A percentile compares a stretch with the other conserved stretches of the same genome.
Evolutionary conservation across 2,797 vertebrate genomes (phyloP).

Genomic region (Gadopsis marmoratus): DNA sequence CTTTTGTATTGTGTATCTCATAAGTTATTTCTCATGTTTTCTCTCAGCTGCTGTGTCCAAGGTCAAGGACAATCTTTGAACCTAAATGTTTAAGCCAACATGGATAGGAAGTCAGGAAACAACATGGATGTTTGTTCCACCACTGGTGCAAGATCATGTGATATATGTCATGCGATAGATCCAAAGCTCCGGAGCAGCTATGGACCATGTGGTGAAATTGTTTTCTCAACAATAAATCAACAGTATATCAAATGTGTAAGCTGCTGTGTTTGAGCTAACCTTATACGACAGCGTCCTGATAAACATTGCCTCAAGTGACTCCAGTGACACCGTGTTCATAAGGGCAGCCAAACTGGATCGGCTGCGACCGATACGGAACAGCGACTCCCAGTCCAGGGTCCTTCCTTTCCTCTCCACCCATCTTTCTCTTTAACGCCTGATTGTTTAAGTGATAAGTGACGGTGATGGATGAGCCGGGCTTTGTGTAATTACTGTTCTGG

Average conservation of each 20-base stretch:
- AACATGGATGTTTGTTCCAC: background rate
- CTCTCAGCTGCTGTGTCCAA: background rate
- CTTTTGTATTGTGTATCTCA: background rate
- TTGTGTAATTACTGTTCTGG: conserved; percentile 86
- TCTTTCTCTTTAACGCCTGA: conserved; percentile 74
- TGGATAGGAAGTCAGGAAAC: background rate
- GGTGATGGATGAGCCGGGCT: conserved; percentile 83
- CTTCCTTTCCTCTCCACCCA: conserved; percentile 51
- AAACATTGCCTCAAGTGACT: conserved; percentile 32
- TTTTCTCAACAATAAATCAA: conserved; percentile 24
- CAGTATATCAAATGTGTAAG: background rate
- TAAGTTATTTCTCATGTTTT: background rate
- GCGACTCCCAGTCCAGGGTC: conserved; percentile 61
- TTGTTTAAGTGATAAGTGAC: conserved; percentile 86
- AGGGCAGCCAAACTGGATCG: conserved; percentile 52
- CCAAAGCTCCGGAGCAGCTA: background rate
- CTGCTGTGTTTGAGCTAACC: conserved; percentile 7
- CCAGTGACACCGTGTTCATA: background rate
- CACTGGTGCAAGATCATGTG: background rate
- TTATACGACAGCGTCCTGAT: conserved; percentile 16
- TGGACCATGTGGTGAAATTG: background rate
- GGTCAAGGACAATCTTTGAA: background rate
- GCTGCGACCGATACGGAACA: conserved; percentile 39
- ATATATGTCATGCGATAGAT: background rate
- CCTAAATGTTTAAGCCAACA: background rate